Conservation (phyloP, 1,140 invertebrate genomes). For the Paracyclopina nana region DNA sequence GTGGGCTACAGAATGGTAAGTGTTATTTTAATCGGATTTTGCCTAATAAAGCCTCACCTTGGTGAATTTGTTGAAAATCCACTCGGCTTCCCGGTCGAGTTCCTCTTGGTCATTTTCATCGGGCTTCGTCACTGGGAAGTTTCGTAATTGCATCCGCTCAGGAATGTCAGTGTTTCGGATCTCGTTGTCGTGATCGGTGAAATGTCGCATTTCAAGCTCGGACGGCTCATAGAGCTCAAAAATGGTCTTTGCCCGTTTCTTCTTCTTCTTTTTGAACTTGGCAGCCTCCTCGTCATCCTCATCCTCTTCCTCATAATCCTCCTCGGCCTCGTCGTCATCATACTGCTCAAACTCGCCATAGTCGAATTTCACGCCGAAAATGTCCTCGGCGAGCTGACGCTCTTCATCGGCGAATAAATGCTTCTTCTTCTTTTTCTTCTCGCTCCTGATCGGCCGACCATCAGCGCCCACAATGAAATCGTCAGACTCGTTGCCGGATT, state of each 20-base stretch:
- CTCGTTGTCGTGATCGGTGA: slow-evolving; percentile 25
- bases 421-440: slow-evolving; percentile 61
- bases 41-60: too few relatives aligned
- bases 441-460: slow-evolving; percentile 67
- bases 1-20: too few relatives aligned
- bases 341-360: slow-evolving; percentile 31
- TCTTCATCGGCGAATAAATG: slow-evolving; percentile 70
- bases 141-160: slow-evolving; percentile 73
- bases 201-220: slow-evolving; percentile 80
- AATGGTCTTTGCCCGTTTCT: slow-evolving; percentile 58
- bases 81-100: slow-evolving; percentile 80
- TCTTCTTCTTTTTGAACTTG: slow-evolving; percentile 49
- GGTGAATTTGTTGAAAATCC: slow-evolving; percentile 89
- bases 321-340: slow-evolving; percentile 23
- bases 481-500: slow-evolving; percentile 47
- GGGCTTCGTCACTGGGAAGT: slow-evolving; percentile 55
- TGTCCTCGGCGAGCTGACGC: slow-evolving; percentile 93
- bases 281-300: slow-evolving; percentile 27
- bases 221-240: slow-evolving; percentile 91
- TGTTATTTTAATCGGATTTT: too few relatives aligned
- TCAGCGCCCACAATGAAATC: slow-evolving; percentile 97
- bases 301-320: slow-evolving; percentile 31
- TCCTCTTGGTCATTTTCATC: slow-evolving; percentile 63
- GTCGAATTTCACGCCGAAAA: slow-evolving; percentile 97
- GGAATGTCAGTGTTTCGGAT: slow-evolving; percentile 72